Percentiles rank a stretch among this genome's conserved stretches.
phyloP scores from a whole-genome alignment of 2,113 vertebrate genomes.

The Herpetotheres cachinnans region DNA sequence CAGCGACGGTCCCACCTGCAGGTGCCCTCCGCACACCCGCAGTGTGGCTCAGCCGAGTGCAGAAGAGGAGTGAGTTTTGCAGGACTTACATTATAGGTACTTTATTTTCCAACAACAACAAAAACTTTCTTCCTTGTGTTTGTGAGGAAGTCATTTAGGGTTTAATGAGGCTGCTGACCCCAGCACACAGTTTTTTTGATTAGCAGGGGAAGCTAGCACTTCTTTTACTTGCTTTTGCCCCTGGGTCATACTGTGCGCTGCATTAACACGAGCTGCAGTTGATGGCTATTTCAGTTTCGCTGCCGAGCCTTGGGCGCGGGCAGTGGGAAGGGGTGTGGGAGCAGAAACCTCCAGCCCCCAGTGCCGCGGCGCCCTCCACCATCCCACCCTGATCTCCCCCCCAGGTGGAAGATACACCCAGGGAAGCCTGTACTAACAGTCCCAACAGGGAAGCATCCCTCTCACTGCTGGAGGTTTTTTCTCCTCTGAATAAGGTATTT shows the following conservation, averaged over 20 bases:
- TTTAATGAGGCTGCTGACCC: neutral
- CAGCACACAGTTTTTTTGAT: neutral
- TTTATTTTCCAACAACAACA: neutral
- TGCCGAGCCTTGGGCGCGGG: accelerated
- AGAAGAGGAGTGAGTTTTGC: neutral
- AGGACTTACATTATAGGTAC: accelerated
- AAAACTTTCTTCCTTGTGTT: neutral
- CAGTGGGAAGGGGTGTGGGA: neutral
- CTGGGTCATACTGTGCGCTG: accelerated
- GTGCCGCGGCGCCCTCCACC: accelerated
- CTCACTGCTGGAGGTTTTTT: too few species aligned
- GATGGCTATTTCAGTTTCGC: neutral
- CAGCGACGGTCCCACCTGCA: neutral
- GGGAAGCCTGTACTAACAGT: too few species aligned
- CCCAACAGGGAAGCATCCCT: neutral
- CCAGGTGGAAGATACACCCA: neutral
- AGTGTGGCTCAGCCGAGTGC: accelerated
- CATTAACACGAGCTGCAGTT: accelerated
- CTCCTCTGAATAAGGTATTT: neutral
- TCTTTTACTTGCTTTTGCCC: neutral
- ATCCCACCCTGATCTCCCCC: neutral
- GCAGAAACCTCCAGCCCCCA: neutral
- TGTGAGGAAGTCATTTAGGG: neutral
- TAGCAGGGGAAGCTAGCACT: neutral
- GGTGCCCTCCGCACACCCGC: accelerated